phyloP scores from a whole-genome alignment of 2,797 vertebrate genomes.

The Australoheros facetus region DNA sequence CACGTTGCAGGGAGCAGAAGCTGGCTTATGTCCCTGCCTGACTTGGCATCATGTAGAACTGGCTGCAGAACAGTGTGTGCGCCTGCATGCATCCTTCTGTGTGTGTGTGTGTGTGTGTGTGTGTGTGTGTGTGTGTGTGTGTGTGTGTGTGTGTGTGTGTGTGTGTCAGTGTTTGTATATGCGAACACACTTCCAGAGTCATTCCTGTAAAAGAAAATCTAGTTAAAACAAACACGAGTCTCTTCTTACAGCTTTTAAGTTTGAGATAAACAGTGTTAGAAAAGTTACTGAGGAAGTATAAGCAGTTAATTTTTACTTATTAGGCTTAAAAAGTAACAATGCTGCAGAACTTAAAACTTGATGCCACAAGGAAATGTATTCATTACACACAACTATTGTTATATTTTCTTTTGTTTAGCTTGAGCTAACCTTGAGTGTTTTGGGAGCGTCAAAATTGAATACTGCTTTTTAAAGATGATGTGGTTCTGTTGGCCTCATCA shows the following conservation, averaged over 20 bases:
- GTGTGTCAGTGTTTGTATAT: background rate
- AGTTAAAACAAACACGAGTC: slow-evolving; percentile 8
- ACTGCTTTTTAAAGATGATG: background rate
- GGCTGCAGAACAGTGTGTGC: slow-evolving; percentile 6
- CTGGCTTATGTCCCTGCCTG: slow-evolving; percentile 26
- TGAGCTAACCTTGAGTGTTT: background rate
- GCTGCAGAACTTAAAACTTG: background rate
- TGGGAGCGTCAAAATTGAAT: background rate
- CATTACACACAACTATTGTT: background rate
- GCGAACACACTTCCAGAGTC: background rate
- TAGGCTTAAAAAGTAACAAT: background rate
- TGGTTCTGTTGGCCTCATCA: background rate
- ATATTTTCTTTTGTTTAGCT: background rate
- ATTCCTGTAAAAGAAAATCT: slow-evolving; percentile 15
- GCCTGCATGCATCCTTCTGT: background rate
- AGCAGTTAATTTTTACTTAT: background rate
- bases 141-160: background rate
- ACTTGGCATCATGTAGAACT: slow-evolving; percentile 19
- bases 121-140: slow-evolving; percentile 1
- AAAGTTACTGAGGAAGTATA: background rate
- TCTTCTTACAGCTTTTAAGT: background rate
- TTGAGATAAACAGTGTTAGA: slow-evolving; percentile 3
- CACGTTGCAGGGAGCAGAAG: slow-evolving; percentile 25
- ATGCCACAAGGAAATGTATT: background rate
- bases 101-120: background rate